A percentile compares a stretch with the other conserved stretches of the same genome.
These are phyloP conservation scores for Steinernema scapterisci DNA, from an alignment of 2,888 invertebrate genomes.

Conservation along the genomic window DNA sequence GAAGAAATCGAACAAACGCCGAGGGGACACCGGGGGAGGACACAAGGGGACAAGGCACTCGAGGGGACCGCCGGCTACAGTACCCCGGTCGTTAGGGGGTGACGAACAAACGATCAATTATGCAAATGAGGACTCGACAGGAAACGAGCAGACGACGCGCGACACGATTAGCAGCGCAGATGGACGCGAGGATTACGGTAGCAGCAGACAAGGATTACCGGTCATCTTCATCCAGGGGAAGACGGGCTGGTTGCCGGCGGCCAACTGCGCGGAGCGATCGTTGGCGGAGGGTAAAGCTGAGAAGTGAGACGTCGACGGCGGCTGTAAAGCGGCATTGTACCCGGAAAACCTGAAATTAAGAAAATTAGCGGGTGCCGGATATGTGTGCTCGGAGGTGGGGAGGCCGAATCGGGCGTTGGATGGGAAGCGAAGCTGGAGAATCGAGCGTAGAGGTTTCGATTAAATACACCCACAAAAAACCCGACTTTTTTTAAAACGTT, in stretches of 20 bases:
- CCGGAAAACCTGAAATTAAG: constrained; percentile 37
- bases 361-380: background rate
- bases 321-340: constrained; percentile 37
- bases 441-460: background rate
- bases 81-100: background rate
- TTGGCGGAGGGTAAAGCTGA: constrained; percentile 17
- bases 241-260: constrained; percentile 50
- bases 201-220: constrained; percentile 49
- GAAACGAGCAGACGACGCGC: constrained; percentile 17
- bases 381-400: background rate
- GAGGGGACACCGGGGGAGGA: too few relatives aligned
- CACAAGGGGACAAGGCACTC: background rate
- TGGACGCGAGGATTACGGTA: constrained; percentile 28
- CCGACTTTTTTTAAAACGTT: too few relatives aligned
- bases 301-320: constrained; percentile 37
- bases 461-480: background rate
- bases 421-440: background rate
- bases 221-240: constrained; percentile 68
- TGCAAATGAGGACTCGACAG: constrained; percentile 25
- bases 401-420: background rate
- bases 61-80: constrained; percentile 8
- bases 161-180: constrained; percentile 14
- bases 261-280: constrained; percentile 30
- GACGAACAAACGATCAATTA: constrained; percentile 24
- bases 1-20: too few relatives aligned